Base-by-base conservation (phyloP, 2,113 vertebrate genomes). In the Balaenoptera acutorostrata region DNA sequence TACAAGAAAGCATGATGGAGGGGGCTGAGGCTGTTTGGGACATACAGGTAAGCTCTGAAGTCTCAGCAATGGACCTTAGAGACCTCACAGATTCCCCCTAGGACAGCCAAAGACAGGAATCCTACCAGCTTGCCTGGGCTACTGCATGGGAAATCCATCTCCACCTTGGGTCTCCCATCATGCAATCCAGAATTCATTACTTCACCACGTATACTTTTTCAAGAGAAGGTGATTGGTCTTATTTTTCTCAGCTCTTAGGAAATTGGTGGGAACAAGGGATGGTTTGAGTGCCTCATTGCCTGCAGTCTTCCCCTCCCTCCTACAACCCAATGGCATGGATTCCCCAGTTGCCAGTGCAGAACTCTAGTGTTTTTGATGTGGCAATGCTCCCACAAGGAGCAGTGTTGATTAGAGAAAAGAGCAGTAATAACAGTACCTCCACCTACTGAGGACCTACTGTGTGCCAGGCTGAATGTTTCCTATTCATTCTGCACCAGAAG, bases 141-240 rank as follows among this genome's bases (percentile, higher is more conserved):
- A n/a, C 21, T 7, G 1, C 5, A 1, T 7, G 21, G n/a, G 2
- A 86, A 27, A 36, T 14, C 27, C 6, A 0, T 59, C 46, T 27
- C 9, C n/a, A 55, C 3, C 49, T 0, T 1, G 2, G n/a, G 4
- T 44, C 52, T 55, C 23, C 52, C 29, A 20, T 6, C 25, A 2
- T 21, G 11, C 29, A 61, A 2, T 25, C 27, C 49, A 92, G 31
- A 57, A 4, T 31, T 57, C 6, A 41, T 29, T 23, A 33, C 5
- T n/a, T 57, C 25, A 69, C 25, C 33, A 29, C 10, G 33, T 46
- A 44, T 17, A 55, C 6, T 12, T 68, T 44, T 75, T 75, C 46
- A 55, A 33, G 92, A 64, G 33, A 74, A 29, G 9, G 17, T 20
- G 21, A 66, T 6, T n/a, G 6, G 1, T 74, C 57, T 85, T 20